Evolutionary conservation across 2,113 vertebrate species (phyloP).

Genomic region (Percopsis transmontana): DNA sequence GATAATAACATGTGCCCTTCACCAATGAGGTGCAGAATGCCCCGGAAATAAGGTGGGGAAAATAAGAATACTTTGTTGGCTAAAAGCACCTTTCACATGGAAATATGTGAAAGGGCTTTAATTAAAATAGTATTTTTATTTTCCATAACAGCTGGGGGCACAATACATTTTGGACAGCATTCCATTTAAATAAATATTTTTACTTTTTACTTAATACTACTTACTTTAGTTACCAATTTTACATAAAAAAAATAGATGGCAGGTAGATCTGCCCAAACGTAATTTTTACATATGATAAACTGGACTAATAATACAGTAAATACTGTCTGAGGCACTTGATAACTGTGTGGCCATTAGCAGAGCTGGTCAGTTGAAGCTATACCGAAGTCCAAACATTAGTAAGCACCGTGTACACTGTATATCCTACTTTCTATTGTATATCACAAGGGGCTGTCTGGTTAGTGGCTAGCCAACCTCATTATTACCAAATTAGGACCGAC

Average conservation of each 20-base stretch:
- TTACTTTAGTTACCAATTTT: too few species aligned
- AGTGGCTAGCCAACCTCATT: slow-evolving; percentile 55
- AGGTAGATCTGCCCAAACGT: too few species aligned
- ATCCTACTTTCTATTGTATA: slow-evolving; percentile 52
- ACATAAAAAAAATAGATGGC: slow-evolving; percentile 2
- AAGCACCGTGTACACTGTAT: slow-evolving; percentile 32
- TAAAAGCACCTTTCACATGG: not conserved
- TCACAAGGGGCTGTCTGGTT: slow-evolving; percentile 57
- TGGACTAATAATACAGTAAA: slow-evolving; percentile 32
- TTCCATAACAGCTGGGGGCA: too few species aligned
- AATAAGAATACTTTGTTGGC: not conserved
- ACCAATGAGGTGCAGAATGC: too few species aligned
- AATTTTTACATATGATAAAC: not conserved
- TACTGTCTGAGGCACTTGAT: slow-evolving; percentile 31
- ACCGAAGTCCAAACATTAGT: slow-evolving; percentile 60
- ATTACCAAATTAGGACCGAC: slow-evolving; percentile 74
- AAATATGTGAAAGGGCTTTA: not conserved
- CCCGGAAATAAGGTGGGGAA: too few species aligned
- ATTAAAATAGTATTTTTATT: not conserved
- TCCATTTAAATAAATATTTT: too few species aligned
- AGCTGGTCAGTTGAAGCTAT: slow-evolving; percentile 38
- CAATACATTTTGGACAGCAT: too few species aligned
- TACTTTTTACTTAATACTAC: too few species aligned
- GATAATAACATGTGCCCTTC: too few species aligned
- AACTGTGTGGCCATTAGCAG: slow-evolving; percentile 32